A percentile compares a stretch with the other conserved stretches of the same genome.
These are phyloP conservation scores for Odontophorus gujanensis DNA, from an alignment of 2,113 vertebrate genomes.

Conservation along the genomic window DNA sequence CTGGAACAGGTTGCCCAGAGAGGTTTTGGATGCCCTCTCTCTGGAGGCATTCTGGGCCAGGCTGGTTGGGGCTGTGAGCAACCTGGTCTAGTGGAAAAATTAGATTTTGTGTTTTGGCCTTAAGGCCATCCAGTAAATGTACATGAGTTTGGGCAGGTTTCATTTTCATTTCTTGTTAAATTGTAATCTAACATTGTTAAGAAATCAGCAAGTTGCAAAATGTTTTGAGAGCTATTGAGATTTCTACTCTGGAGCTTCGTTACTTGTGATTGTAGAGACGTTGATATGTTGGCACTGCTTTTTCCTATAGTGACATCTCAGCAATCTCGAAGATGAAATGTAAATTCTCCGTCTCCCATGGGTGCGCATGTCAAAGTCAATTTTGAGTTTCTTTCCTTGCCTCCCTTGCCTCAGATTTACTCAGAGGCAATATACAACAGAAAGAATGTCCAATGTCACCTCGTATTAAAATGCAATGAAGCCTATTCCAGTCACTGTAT, in stretches of 20 bases:
- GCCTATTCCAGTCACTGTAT: not conserved
- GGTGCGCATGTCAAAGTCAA: constrained; percentile 61
- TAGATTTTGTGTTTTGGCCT: not conserved
- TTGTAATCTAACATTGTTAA: not conserved
- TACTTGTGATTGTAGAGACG: constrained; percentile 20
- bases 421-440: constrained; percentile 33
- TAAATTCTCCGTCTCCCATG: constrained; percentile 35
- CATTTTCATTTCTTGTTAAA: not conserved
- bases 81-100: not conserved
- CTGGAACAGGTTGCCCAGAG: too few species aligned
- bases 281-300: constrained; percentile 48
- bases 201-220: constrained; percentile 8
- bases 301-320: constrained; percentile 67
- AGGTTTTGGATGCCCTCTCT: too few species aligned
- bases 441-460: constrained; percentile 12
- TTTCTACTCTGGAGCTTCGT: not conserved
- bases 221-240: constrained; percentile 30
- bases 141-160: not conserved
- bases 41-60: too few species aligned
- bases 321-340: constrained; percentile 48
- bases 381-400: constrained; percentile 63
- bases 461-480: constrained; percentile 25
- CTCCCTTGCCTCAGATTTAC: constrained; percentile 8
- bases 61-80: too few species aligned
- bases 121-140: not conserved